Evolutionary conservation across 2,797 vertebrate genomes (phyloP), one percentile per base, ranked within the genome.

Genomic region (Podarcis lilfordi): DNA sequence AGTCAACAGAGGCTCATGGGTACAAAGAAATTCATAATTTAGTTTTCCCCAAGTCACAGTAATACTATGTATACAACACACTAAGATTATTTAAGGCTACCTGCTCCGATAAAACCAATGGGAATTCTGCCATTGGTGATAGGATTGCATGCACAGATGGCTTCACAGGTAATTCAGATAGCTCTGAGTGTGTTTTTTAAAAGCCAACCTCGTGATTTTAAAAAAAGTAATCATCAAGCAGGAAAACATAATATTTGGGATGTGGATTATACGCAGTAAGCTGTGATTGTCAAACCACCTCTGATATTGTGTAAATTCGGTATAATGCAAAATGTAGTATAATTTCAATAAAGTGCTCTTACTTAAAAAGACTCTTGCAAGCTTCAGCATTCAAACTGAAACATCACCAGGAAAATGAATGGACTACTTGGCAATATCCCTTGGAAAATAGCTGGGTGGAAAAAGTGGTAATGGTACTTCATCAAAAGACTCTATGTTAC

Each of bases 401-500:
- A 80, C n/a, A 45, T 80, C 43, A 27, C 35, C 10, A 81, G 71
- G 43, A 76, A 80, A 85, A 85, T 81, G 43, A 69, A 81, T 59
- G 32, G 43, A 66, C 21, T 13, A 85, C 74, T 1, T 35, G 87
- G 29, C 84, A 88, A 61, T 15, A 35, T 19, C 89, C 43, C 6
- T 9, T 19, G 27, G 9, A 69, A 23, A 86, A 80, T 8, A 84
- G 11, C 0, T 55, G 3, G 25, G 5, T 27, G 4, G 0, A 78
- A 89, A 83, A 32, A 84, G 50, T 85, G 3, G 32, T 50, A 85
- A 86, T 66, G 35, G 29, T 76, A 80, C 17, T 89, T 2, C 5
- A 77, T 32, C 27, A 11, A 78, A 77, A 74, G 35, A 10, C 66
- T 87, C 81, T 27, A 1, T 11, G 32, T 93, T 88, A 89, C 87